phyloP scores from a whole-genome alignment of 2,888 invertebrate species.

The Drosophila pullipes region DNA sequence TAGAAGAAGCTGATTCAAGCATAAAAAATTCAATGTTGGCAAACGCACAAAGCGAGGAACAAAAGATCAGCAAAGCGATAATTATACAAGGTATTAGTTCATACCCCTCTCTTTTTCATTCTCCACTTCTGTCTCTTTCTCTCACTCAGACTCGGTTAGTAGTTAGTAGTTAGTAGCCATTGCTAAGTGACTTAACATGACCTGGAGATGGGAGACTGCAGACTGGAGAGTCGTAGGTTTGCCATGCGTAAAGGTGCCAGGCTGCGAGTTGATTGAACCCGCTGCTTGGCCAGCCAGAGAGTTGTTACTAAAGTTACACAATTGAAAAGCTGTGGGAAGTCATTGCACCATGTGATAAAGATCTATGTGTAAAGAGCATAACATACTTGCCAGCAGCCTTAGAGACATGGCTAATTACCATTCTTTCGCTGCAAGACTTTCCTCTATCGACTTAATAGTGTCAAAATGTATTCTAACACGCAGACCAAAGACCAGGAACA shows the following conservation, averaged over 20 bases:
- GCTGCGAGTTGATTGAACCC: slow-evolving; percentile 68
- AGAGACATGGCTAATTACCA: slow-evolving; percentile 72
- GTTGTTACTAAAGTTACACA: slow-evolving; percentile 55
- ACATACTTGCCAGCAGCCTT: slow-evolving; percentile 10
- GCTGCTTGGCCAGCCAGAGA: slow-evolving; percentile 47
- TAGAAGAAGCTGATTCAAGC: slow-evolving; percentile 40
- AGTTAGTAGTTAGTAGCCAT: slow-evolving; percentile 47
- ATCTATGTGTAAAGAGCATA: slow-evolving; percentile 54
- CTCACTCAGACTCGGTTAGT: background rate
- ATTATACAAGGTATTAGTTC: slow-evolving; percentile 78
- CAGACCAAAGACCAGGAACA: slow-evolving; percentile 23
- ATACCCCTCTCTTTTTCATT: slow-evolving; percentile 21
- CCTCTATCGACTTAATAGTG: slow-evolving; percentile 61
- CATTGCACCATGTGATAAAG: slow-evolving; percentile 65
- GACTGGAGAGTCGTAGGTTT: slow-evolving; percentile 37
- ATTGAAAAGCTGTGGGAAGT: slow-evolving; percentile 70
- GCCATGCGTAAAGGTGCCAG: slow-evolving; percentile 84
- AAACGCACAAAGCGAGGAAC: slow-evolving; percentile 50
- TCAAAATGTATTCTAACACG: slow-evolving; percentile 79
- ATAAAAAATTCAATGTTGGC: slow-evolving; percentile 64
- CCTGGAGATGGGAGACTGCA: slow-evolving; percentile 35
- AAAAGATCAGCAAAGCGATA: slow-evolving; percentile 78
- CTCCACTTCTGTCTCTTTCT: background rate
- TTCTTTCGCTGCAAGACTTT: slow-evolving; percentile 58
- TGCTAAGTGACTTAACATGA: slow-evolving; percentile 74